These are phyloP conservation scores for Drosophila sp. DNA, from an alignment of 1,140 invertebrate species.

Conservation along the genomic window DNA sequence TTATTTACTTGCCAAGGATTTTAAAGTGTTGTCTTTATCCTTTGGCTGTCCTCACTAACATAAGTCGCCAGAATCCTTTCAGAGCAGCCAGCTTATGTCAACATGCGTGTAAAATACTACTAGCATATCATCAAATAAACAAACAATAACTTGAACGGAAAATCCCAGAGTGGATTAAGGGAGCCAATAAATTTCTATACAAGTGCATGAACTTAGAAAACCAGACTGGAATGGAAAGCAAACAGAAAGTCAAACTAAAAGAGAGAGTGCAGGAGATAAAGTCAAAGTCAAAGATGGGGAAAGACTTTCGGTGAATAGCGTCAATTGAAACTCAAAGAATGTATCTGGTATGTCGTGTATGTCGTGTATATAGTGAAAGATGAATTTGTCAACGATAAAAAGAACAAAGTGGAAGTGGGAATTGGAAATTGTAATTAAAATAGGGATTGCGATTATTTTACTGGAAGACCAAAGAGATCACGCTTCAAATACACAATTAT, in stretches of 20 bases:
- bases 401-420: not conserved
- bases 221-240: not conserved
- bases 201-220: slow-evolving; percentile 17
- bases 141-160: slow-evolving; percentile 44
- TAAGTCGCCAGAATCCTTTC: slow-evolving; percentile 40
- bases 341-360: slow-evolving; percentile 13
- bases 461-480: no score
- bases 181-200: slow-evolving; percentile 37
- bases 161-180: slow-evolving; percentile 38
- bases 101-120: slow-evolving; percentile 41
- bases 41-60: slow-evolving; percentile 13
- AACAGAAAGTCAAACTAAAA: slow-evolving; percentile 18
- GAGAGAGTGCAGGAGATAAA: not conserved
- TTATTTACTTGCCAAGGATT: slow-evolving; percentile 35
- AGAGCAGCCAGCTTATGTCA: slow-evolving; percentile 42
- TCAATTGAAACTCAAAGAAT: slow-evolving; percentile 20
- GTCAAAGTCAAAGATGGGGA: not conserved
- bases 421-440: slow-evolving; percentile 4
- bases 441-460: no score
- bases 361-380: slow-evolving; percentile 18
- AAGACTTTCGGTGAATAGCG: not conserved
- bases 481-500: no score
- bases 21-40: slow-evolving; percentile 35
- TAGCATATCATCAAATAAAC: slow-evolving; percentile 47
- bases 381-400: slow-evolving; percentile 14